phyloP scores from a whole-genome alignment of 2,113 vertebrate genomes.

The Lepus europaeus region DNA sequence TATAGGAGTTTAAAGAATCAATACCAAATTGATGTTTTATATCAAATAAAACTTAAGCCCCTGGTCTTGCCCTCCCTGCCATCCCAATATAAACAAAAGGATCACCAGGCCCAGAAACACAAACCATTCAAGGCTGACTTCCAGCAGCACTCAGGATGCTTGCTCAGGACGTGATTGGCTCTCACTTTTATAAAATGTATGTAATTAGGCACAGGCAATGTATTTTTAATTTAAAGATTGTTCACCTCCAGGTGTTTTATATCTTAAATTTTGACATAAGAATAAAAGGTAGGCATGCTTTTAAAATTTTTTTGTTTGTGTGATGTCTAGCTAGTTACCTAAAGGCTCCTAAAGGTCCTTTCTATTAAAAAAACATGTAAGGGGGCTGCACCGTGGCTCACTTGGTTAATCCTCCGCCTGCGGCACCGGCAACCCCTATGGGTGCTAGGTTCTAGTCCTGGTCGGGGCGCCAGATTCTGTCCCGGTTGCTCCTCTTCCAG shows the following conservation, averaged over 20 bases:
- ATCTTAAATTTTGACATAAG: constrained; percentile 49
- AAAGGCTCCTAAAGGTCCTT: constrained; percentile 35
- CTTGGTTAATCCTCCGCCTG: no score
- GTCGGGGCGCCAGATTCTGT: no score
- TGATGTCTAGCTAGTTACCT: constrained; percentile 8
- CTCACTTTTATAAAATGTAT: constrained; percentile 7
- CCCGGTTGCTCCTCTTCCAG: no score
- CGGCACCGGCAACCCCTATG: no score
- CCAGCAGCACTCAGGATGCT: constrained; percentile 38
- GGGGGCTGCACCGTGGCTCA: no score
- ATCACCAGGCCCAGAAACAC: constrained; percentile 61
- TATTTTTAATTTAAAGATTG: constrained; percentile 41
- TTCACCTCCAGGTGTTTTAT: background rate
- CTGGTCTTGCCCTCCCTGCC: background rate
- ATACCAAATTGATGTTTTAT: constrained; percentile 75
- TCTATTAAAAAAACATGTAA: constrained; percentile 6
- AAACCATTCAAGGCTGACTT: constrained; percentile 34
- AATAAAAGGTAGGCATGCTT: background rate
- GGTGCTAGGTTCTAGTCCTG: no score
- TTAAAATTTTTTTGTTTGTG: background rate
- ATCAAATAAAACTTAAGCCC: constrained; percentile 59
- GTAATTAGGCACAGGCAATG: constrained; percentile 16
- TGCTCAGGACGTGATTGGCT: background rate
- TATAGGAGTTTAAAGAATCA: constrained; percentile 70
- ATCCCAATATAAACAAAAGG: constrained; percentile 67